Evolutionary conservation across 2,113 vertebrate species (phyloP), one percentile per base, ranked within the genome.

Genomic region (Antechinus stuartii): DNA sequence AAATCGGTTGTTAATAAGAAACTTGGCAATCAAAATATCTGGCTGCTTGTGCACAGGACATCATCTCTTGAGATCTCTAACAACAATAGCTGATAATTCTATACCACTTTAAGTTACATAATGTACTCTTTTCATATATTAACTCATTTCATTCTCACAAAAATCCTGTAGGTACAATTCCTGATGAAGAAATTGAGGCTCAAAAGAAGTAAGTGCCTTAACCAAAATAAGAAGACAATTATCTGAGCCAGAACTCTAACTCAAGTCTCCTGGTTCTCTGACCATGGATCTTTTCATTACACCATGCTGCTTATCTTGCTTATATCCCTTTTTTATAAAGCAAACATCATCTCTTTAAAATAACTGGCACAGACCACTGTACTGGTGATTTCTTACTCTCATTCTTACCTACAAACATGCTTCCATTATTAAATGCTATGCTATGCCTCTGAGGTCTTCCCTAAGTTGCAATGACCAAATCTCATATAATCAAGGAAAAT

Each of bases 1-100:
- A 93, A 91, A 95, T 5, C 92, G 49, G 6, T 24, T 89, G 35
- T 46, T 5, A n/a, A 92, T 90, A 52, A 93, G 68, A 91, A 93
- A 49, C 26, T 22, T 24, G 35, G n/a, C 91, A 14, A n/a, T 89
- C 22, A 30, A 22, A 25, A 42, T 49, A 42, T 54, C 24, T 49
- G 56, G 35, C 55, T 92, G 0, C 46, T n/a, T 46, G 27, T 27
- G 24, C 5, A 25, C 14, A 52, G 25, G 8, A 7, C 9, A 9
- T 49, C 46, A 92, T 91, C 19, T 93, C 35, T 93, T 8, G n/a
- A 35, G 3, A 76, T 14, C 5, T 76, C 5, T n/a, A 76, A n/a
- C n/a, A n/a, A 76, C 4, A 76, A 12, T 61, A 76, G 68, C 14
- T 76, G 68, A n/a, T 7, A 16, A 19, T 76, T 76, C 16, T n/a